Conservation (phyloP, 2,888 invertebrate species). For the Hirtodrosophila alboralis region DNA sequence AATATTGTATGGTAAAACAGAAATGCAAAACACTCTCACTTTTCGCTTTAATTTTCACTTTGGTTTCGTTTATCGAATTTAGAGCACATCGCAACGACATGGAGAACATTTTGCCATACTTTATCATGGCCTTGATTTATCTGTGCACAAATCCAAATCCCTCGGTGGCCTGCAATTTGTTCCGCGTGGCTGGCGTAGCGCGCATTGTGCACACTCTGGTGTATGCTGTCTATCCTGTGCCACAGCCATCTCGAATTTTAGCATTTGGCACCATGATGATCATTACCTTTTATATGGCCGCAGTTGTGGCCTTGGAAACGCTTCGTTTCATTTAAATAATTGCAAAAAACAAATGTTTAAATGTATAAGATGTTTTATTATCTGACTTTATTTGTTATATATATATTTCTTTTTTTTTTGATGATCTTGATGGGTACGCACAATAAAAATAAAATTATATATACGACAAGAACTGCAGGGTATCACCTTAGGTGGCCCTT, state of each 20-base stretch:
- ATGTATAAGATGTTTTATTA: no score
- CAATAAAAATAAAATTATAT: no score
- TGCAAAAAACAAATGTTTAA: neutral
- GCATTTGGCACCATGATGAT: slow-evolving; percentile 83
- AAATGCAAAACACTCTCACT: neutral
- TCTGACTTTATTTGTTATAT: no score
- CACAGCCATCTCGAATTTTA: slow-evolving; percentile 86
- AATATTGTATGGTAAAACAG: no score
- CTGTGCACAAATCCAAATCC: slow-evolving; percentile 86
- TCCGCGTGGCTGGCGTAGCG: slow-evolving; percentile 85
- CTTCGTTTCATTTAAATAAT: slow-evolving; percentile 64
- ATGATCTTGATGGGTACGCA: no score
- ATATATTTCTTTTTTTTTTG: no score
- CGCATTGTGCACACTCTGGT: slow-evolving; percentile 87
- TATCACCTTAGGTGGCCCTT: no score
- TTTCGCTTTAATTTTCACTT: neutral
- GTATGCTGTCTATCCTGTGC: slow-evolving; percentile 86
- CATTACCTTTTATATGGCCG: slow-evolving; percentile 85
- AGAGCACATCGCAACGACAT: slow-evolving; percentile 89
- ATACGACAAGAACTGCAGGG: no score
- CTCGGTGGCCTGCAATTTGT: slow-evolving; percentile 85
- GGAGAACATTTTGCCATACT: slow-evolving; percentile 88
- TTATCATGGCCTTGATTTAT: slow-evolving; percentile 86
- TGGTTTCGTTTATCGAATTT: slow-evolving; percentile 63
- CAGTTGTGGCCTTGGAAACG: slow-evolving; percentile 80